Percentiles rank a stretch among this genome's conserved stretches.
These are phyloP conservation scores for Argyresthia goedartella DNA, from an alignment of 2,888 invertebrate genomes.

Conservation along the genomic window DNA sequence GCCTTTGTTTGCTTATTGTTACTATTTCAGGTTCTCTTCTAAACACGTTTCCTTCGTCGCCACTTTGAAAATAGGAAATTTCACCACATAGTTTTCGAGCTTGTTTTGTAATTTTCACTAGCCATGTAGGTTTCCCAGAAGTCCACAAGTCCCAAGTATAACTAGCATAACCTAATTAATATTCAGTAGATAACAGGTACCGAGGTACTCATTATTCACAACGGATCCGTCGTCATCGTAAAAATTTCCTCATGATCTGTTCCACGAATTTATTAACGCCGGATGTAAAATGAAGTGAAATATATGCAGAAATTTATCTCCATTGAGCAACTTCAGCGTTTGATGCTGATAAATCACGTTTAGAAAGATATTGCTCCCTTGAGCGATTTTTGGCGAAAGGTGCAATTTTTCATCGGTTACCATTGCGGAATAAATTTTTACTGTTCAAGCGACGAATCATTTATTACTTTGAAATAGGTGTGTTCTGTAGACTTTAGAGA, in stretches of 20 bases:
- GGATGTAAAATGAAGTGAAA: constrained; percentile 30
- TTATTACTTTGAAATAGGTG: background rate
- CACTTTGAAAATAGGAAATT: no score
- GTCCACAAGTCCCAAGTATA: no score
- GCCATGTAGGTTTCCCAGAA: no score
- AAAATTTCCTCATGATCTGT: background rate
- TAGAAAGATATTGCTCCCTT: constrained; percentile 17
- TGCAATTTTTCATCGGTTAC: constrained; percentile 17
- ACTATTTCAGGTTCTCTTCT: no score
- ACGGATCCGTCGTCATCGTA: background rate
- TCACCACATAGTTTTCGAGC: no score
- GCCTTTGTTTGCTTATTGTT: no score
- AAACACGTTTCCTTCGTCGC: no score
- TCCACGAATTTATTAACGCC: constrained; percentile 7
- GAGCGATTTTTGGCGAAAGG: constrained; percentile 19
- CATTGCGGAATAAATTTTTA: constrained; percentile 11
- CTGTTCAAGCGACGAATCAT: constrained; percentile 1
- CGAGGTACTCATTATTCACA: no score
- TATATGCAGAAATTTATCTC: constrained; percentile 39
- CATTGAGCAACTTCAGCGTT: constrained; percentile 32
- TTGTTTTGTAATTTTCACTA: no score
- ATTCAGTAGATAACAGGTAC: no score
- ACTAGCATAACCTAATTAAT: no score
- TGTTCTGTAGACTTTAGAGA: background rate
- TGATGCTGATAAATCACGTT: constrained; percentile 40